Percentiles rank a stretch among this genome's conserved stretches.
Conservation (phyloP, 2,888 invertebrate species). For the Nowickia ferox region DNA sequence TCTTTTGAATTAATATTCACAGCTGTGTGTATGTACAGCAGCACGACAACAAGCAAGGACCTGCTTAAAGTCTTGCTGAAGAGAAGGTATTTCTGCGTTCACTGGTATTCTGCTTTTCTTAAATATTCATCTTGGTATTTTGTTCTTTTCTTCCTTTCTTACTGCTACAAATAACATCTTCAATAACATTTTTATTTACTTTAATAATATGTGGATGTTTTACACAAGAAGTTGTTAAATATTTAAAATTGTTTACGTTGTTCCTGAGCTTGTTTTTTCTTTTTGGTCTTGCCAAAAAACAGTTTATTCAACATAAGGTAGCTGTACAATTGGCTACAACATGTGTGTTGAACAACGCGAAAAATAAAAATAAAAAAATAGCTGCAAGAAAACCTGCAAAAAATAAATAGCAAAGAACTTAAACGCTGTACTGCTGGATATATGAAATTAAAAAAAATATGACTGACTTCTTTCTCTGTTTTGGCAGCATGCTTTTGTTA, state of each 20-base stretch:
- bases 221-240: constrained; percentile 36
- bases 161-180: background rate
- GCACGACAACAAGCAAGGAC: background rate
- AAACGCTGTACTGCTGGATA: background rate
- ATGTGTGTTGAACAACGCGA: background rate
- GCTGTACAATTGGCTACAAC: constrained; percentile 1
- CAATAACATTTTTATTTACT: background rate
- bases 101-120: background rate
- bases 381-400: background rate
- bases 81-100: background rate
- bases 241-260: constrained; percentile 46
- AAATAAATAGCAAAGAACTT: background rate
- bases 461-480: background rate
- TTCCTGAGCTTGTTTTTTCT: background rate
- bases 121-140: background rate
- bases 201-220: constrained; percentile 20
- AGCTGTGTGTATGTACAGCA: background rate
- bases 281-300: constrained; percentile 3
- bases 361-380: background rate
- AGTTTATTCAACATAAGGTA: constrained; percentile 13
- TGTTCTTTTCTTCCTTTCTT: background rate
- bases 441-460: background rate
- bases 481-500: constrained; percentile 13
- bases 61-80: background rate
- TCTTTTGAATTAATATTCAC: no score